Evolutionary conservation across 35 echinoderm and acorn worm genomes (phyloP), one percentile per base, ranked within the genome.

Genomic region (Holothuria glaberrima): DNA sequence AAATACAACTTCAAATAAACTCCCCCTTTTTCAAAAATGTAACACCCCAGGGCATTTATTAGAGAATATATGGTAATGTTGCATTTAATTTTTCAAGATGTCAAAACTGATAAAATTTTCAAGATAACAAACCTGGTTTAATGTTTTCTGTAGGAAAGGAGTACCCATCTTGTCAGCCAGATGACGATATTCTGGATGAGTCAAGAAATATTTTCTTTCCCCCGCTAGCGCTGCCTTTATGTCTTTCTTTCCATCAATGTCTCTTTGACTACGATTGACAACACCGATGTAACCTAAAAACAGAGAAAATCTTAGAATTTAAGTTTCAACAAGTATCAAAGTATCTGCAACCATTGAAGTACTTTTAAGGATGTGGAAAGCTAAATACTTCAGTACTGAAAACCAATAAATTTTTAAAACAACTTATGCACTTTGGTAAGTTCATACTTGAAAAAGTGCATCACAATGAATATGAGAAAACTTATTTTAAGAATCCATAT

Each of bases 231-330:
- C 97, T 29, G 93, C 97, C 76, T 99, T 99, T 67, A 99, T 99
- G 85, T 99, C 97, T 59, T 99, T 99, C 74, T 82, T 94, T 29
- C 97, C 97, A 68, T 99, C 97, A 44, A 99, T 99, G 35, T 99
- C 97, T 38, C 86, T 87, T 60, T 99, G 97, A 69, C 93, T 95
- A 86, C 97, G 92, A 86, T 99, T 99, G 21, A 99, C 97, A 68
- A 99, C 89, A 86, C 97, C 97, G 63, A 99, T 76, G 57, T 99
- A 99, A 21, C 97, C 97, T 99, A 59, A 71, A 19, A 45, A 25
- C 68, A 7, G 38, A 48, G 24, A 80, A 78, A n/a, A 78, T 29
- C 14, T 6, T 9, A 29, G 16, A 69, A 69, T n/a, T n/a, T 69
- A 26, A 69, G 0, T 21, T 24, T 25, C 25, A 12, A 33, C 9